Evolutionary conservation across 1,140 invertebrate species (phyloP), one percentile per base, ranked within the genome.

Genomic region (honey bee (Apis mellifera)): DNA sequence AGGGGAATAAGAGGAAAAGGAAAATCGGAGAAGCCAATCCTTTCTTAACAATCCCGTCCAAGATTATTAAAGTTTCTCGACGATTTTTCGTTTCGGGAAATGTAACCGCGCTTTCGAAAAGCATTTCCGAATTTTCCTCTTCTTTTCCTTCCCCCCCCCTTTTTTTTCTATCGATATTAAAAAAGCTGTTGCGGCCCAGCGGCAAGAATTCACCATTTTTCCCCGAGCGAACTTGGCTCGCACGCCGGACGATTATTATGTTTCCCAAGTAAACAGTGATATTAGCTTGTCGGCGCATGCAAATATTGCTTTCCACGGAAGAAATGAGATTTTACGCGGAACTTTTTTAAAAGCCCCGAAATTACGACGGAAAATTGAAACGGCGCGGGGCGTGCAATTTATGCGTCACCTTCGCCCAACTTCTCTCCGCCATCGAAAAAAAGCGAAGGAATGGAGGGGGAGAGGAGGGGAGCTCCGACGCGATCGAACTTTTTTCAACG

Each of bases 241-340:
- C 72, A 76, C 73, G 73, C 54, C 54, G 62, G 48, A 82, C 79
- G 79, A 82, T 82, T 82, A 82, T 82, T 82, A 76, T 82, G 79
- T 82, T 82, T 82, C 73, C 79, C 72, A 76, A 76, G 79, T 82
- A 82, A 82, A 82, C 79, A 82, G 79, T 65, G 79, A 82, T 82
- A 82, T 82, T 82, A 82, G 72, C 79, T 82, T 82, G 79, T 82
- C 79, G 79, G 79, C 79, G 79, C 64, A 76, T 68, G 79, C 79
- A 82, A 82, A 82, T 82, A 82, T 82, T 75, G 72, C 79, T 82
- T 66, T 26, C 72, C 73, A 21, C 48, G 21, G 55, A 68, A 82
- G 79, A 82, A 82, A 81, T 81, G 79, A 81, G 79, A 81, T 75
- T 81, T 73, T 75, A 73, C 79, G 72, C 62, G 62, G 54, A 82